Evolutionary conservation across 2,888 invertebrate genomes (phyloP).

Genomic region (Muschampia plurimacula): DNA sequence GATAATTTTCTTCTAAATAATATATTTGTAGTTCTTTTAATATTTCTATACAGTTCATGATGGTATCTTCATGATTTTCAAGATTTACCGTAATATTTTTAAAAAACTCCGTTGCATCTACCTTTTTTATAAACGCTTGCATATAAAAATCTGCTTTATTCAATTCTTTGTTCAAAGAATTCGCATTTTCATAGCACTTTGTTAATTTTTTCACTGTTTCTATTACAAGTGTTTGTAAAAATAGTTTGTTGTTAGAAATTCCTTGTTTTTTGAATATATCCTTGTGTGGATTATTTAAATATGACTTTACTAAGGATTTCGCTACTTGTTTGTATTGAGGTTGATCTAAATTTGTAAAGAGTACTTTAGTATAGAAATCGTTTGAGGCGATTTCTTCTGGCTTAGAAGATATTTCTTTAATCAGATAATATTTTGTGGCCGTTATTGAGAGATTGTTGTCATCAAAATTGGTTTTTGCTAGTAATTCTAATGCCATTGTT

Average conservation of each 20-base stretch:
- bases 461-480: slow-evolving; percentile 48
- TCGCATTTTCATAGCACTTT: slow-evolving; percentile 64
- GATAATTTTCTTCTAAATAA: slow-evolving; percentile 73
- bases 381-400: slow-evolving; percentile 55
- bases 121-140: slow-evolving; percentile 56
- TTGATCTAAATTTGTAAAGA: slow-evolving; percentile 65
- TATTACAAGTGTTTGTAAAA: slow-evolving; percentile 63
- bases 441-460: slow-evolving; percentile 50
- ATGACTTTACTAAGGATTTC: slow-evolving; percentile 65
- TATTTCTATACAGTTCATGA: slow-evolving; percentile 62
- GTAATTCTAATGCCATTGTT: slow-evolving; percentile 61
- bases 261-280: slow-evolving; percentile 59
- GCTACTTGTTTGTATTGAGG: slow-evolving; percentile 62
- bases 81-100: slow-evolving; percentile 51
- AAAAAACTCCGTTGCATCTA: slow-evolving; percentile 58
- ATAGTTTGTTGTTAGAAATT: slow-evolving; percentile 58
- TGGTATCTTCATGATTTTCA: slow-evolving; percentile 52
- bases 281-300: slow-evolving; percentile 51
- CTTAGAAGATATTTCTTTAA: slow-evolving; percentile 60
- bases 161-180: slow-evolving; percentile 63
- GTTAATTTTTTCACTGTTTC: slow-evolving; percentile 66
- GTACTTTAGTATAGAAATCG: slow-evolving; percentile 57
- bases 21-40: slow-evolving; percentile 66
- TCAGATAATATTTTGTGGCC: slow-evolving; percentile 51
- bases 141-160: slow-evolving; percentile 66